Conservation (phyloP, 92 coral and sea anemone species). For the Phymanthus crucifer region DNA sequence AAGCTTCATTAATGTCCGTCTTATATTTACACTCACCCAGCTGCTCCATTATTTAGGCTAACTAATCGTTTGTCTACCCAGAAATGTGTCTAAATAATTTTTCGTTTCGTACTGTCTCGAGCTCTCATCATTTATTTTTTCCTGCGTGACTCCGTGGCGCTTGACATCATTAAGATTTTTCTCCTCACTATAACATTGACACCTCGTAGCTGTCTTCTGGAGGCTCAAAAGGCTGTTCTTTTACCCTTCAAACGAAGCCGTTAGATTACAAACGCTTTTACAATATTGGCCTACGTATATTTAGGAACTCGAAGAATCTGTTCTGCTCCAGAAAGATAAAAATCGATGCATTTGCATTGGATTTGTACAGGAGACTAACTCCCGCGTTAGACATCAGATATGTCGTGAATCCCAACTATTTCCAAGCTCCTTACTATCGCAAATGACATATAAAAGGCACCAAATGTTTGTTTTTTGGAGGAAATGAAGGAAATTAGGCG, state of each 20-base stretch:
- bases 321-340: constrained; percentile 5
- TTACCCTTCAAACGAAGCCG: constrained; percentile 19
- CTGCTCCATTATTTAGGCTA: constrained; percentile 30
- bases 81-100: constrained; percentile 19
- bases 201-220: constrained; percentile 23
- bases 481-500: constrained; percentile 40
- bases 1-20: constrained; percentile 21
- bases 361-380: constrained; percentile 3
- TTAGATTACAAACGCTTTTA: constrained; percentile 30
- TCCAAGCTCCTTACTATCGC: constrained; percentile 19
- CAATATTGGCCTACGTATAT: constrained; percentile 19
- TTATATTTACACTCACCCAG: constrained; percentile 25
- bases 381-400: constrained; percentile 2
- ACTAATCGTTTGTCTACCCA: constrained; percentile 21
- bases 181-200: constrained; percentile 10
- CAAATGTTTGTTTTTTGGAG: constrained; percentile 33
- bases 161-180: neutral
- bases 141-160: constrained; percentile 25
- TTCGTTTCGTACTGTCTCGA: constrained; percentile 14
- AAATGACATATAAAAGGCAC: constrained; percentile 15
- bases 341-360: neutral
- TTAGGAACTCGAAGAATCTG: constrained; percentile 17
- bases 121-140: constrained; percentile 18
- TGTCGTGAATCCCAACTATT: constrained; percentile 35
- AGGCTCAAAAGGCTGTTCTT: constrained; percentile 30